Conservation (phyloP, 2,797 vertebrate species). For the Cynopterus sphinx region DNA sequence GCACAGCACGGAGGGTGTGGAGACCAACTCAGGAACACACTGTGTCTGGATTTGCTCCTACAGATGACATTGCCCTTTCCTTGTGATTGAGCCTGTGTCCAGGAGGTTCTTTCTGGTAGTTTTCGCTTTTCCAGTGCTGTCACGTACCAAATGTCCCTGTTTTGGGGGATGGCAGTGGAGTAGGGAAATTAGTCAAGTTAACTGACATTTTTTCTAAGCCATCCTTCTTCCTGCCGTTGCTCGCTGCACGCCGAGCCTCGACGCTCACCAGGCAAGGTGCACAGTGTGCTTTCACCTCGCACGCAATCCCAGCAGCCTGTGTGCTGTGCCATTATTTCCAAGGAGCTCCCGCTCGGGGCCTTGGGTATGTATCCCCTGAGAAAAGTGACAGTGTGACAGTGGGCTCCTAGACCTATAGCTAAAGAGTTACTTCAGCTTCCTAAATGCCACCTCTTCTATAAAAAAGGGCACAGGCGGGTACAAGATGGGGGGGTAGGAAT, state of each 20-base stretch:
- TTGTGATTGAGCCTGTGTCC: background rate
- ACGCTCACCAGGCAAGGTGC: background rate
- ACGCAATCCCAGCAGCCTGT: fast-evolving
- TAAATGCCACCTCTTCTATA: background rate
- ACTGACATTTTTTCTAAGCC: background rate
- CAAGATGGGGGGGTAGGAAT: background rate
- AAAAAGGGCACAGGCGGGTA: background rate
- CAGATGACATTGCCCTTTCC: background rate
- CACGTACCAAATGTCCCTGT: background rate
- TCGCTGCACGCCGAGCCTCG: fast-evolving
- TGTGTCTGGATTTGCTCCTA: background rate
- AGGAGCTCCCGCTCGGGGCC: background rate
- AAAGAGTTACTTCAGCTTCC: background rate
- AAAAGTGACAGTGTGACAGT: background rate
- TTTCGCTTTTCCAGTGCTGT: background rate
- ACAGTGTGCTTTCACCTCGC: fast-evolving
- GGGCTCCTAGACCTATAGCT: background rate
- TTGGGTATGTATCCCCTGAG: background rate
- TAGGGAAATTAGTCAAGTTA: background rate
- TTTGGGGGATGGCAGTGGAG: background rate
- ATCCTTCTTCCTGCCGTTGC: background rate
- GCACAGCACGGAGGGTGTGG: too few species aligned
- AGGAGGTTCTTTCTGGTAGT: background rate
- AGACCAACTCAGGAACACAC: background rate
- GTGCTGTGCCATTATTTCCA: background rate